Evolutionary conservation across 2,797 vertebrate species (phyloP).

Genomic region (Rhodeus uyekii): DNA sequence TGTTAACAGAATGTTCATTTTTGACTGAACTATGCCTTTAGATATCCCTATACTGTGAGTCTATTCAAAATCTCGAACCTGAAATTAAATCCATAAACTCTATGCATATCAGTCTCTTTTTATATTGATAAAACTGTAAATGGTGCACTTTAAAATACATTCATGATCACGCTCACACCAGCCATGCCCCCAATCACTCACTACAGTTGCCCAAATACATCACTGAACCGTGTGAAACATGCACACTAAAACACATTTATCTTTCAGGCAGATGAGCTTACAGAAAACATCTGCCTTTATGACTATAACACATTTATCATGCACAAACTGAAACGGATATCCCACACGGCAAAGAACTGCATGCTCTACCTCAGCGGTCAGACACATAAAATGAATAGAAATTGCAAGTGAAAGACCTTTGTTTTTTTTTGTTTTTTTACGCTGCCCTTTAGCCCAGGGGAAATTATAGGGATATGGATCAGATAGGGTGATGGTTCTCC

Average conservation of each 20-base stretch:
- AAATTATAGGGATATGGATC: slow-evolving; percentile 10
- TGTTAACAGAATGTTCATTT: not conserved
- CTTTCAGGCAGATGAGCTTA: slow-evolving; percentile 33
- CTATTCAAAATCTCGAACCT: not conserved
- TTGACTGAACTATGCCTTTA: not conserved
- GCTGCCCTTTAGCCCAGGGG: slow-evolving; percentile 16
- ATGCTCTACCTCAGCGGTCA: slow-evolving; percentile 1
- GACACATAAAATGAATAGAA: slow-evolving; percentile 22
- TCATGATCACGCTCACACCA: slow-evolving; percentile 3
- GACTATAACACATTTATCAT: slow-evolving; percentile 33
- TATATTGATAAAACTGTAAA: slow-evolving; percentile 13
- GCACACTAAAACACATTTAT: slow-evolving; percentile 8
- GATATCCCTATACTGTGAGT: not conserved
- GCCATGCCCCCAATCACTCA: not conserved
- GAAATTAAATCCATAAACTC: not conserved
- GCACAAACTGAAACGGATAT: not conserved
- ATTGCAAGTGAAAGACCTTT: slow-evolving; percentile 21
- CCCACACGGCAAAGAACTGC: not conserved
- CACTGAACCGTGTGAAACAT: slow-evolving; percentile 18
- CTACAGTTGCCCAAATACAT: not conserved
- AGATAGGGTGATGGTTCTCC: slow-evolving; percentile 6
- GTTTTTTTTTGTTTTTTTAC: slow-evolving; percentile 13
- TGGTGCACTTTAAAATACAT: not conserved
- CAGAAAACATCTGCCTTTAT: slow-evolving; percentile 34
- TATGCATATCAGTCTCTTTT: slow-evolving; percentile 2